Conservation (phyloP, 1,140 invertebrate species). For the Branchinecta lindahli region DNA sequence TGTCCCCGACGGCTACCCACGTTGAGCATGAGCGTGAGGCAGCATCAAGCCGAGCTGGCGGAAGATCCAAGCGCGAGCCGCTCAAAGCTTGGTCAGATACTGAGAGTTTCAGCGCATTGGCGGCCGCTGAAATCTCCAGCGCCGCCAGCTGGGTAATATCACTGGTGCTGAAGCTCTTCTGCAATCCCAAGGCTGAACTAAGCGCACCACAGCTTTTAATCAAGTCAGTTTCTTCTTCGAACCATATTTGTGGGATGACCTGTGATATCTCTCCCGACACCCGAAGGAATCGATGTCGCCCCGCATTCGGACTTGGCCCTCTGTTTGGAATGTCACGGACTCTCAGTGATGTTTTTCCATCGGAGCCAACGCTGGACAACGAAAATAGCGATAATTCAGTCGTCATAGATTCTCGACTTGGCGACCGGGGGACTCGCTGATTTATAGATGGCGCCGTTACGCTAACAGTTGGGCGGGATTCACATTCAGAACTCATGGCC, state of each 20-base stretch:
- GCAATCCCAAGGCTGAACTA: slow-evolving; percentile 56
- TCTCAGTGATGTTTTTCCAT: slow-evolving; percentile 28
- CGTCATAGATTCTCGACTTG: slow-evolving; percentile 63
- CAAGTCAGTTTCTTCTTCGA: slow-evolving; percentile 57
- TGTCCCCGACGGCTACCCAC: slow-evolving; percentile 63
- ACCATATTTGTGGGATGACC: slow-evolving; percentile 48
- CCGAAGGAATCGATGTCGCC: slow-evolving; percentile 17
- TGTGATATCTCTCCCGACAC: slow-evolving; percentile 19
- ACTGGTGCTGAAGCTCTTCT: slow-evolving; percentile 61
- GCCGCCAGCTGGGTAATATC: slow-evolving; percentile 39
- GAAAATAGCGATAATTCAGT: slow-evolving; percentile 64
- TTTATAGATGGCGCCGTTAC: neutral
- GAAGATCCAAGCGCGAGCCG: slow-evolving; percentile 22
- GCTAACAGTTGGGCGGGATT: slow-evolving; percentile 5
- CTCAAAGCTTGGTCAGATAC: slow-evolving; percentile 50
- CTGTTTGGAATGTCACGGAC: slow-evolving; percentile 33
- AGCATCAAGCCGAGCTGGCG: slow-evolving; percentile 39
- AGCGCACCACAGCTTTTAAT: slow-evolving; percentile 58
- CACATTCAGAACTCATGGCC: slow-evolving; percentile 1
- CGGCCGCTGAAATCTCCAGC: slow-evolving; percentile 8
- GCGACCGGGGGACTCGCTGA: slow-evolving; percentile 40
- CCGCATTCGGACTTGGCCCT: slow-evolving; percentile 52
- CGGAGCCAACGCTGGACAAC: slow-evolving; percentile 51
- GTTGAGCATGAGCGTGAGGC: slow-evolving; percentile 65
- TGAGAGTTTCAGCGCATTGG: slow-evolving; percentile 29